Evolutionary conservation across 2,888 invertebrate species (phyloP).

Genomic region (Nemapogon koenigi): DNA sequence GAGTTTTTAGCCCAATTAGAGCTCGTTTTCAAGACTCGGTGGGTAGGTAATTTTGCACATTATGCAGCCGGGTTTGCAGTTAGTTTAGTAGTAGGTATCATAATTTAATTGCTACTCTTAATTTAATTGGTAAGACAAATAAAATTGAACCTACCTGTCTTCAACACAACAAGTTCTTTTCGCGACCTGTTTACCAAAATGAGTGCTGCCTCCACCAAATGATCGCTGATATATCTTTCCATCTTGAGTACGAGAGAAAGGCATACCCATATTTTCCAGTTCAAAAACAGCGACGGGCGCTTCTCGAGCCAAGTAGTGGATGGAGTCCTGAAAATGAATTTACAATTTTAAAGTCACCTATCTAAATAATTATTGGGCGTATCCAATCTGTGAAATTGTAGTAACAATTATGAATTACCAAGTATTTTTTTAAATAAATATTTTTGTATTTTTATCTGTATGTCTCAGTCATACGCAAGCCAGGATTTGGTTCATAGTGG

Average conservation of each 20-base stretch:
- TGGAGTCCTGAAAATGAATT: slow-evolving; percentile 77
- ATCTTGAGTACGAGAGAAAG: slow-evolving; percentile 94
- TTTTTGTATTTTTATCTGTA: no score
- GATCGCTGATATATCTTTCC: slow-evolving; percentile 98
- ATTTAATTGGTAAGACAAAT: neutral
- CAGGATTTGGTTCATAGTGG: no score
- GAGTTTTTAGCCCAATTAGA: no score
- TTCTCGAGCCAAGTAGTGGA: slow-evolving; percentile 93
- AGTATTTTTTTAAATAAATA: no score
- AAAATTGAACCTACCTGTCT: slow-evolving; percentile 62
- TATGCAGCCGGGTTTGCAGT: no score
- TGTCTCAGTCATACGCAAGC: no score
- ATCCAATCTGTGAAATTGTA: no score
- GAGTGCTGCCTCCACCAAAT: slow-evolving; percentile 95
- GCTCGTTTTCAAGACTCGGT: no score
- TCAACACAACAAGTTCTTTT: slow-evolving; percentile 96
- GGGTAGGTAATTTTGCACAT: no score
- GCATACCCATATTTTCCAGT: slow-evolving; percentile 94
- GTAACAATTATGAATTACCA: no score
- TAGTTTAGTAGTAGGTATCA: neutral
- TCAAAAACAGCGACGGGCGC: slow-evolving; percentile 86
- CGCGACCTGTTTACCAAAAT: slow-evolving; percentile 93
- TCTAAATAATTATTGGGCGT: no score
- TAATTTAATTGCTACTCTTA: neutral
- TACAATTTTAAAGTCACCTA: neutral